A percentile compares a stretch with the other conserved stretches of the same genome.
phyloP scores from a whole-genome alignment of 2,888 invertebrate species.

The Hydropsyche betteni region DNA sequence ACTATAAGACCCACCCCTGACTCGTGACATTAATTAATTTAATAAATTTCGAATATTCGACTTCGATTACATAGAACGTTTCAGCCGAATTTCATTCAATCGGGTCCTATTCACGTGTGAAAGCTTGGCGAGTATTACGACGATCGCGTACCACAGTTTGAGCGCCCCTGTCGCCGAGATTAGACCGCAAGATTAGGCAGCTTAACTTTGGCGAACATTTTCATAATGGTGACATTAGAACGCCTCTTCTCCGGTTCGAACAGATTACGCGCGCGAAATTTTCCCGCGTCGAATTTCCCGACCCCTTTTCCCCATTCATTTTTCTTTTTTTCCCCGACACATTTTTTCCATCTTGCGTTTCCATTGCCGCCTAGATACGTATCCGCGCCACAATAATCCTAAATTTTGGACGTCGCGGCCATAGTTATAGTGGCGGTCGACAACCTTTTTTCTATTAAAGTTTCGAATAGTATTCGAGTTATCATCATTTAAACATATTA shows the following conservation, averaged over 20 bases:
- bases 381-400: slow-evolving; percentile 48
- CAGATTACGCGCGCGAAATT: slow-evolving; percentile 33
- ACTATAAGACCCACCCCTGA: no score
- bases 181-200: slow-evolving; percentile 47
- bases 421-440: not conserved
- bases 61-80: no score
- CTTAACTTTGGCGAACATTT: slow-evolving; percentile 49
- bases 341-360: slow-evolving; percentile 3
- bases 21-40: no score
- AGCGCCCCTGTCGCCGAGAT: slow-evolving; percentile 40
- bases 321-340: slow-evolving; percentile 41
- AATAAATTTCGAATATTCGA: no score
- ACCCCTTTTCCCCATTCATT: slow-evolving; percentile 28
- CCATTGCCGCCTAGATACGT: not conserved
- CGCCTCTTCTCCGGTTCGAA: slow-evolving; percentile 19
- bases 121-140: not conserved
- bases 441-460: not conserved
- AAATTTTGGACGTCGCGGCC: slow-evolving; percentile 46
- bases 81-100: no score
- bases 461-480: no score
- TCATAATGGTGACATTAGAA: slow-evolving; percentile 51
- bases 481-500: no score
- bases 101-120: no score
- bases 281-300: slow-evolving; percentile 7
- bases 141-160: not conserved